Evolutionary conservation across 2,797 vertebrate species (phyloP).

Genomic region (Sphenopsis melanotis): DNA sequence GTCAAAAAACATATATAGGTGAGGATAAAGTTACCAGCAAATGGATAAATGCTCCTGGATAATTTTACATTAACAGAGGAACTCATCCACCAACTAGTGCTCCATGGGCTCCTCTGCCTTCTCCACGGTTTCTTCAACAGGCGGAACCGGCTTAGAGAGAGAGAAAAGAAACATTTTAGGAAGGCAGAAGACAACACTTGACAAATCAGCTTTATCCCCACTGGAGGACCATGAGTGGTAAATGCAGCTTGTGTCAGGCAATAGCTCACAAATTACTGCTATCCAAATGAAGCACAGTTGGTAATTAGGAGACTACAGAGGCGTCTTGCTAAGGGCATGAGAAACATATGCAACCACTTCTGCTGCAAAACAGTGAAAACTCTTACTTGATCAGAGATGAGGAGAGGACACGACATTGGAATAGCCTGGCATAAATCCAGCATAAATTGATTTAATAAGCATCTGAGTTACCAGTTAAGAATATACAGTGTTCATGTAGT

Average conservation of each 20-base stretch:
- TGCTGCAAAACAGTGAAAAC: not conserved
- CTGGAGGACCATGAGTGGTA: rapidly evolving
- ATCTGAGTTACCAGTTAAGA: not conserved
- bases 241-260: not conserved
- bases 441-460: not conserved
- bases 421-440: not conserved
- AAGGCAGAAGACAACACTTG: not conserved
- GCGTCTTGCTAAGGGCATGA: not conserved
- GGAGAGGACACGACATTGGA: not conserved
- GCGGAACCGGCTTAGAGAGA: conserved; percentile 75
- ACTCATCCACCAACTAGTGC: conserved; percentile 76
- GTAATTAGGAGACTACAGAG: not conserved
- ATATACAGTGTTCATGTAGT: not conserved
- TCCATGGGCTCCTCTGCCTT: conserved; percentile 92
- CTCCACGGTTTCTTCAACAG: conserved; percentile 84
- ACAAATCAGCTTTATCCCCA: not conserved
- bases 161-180: not conserved
- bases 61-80: conserved; percentile 17
- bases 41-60: conserved; percentile 7
- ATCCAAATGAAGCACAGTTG: not conserved
- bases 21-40: conserved; percentile 53
- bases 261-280: not conserved
- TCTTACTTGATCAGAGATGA: not conserved
- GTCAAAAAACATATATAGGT: conserved; percentile 16
- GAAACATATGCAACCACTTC: not conserved